phyloP scores from a whole-genome alignment of 2,797 vertebrate genomes.

The Prionace glauca region DNA sequence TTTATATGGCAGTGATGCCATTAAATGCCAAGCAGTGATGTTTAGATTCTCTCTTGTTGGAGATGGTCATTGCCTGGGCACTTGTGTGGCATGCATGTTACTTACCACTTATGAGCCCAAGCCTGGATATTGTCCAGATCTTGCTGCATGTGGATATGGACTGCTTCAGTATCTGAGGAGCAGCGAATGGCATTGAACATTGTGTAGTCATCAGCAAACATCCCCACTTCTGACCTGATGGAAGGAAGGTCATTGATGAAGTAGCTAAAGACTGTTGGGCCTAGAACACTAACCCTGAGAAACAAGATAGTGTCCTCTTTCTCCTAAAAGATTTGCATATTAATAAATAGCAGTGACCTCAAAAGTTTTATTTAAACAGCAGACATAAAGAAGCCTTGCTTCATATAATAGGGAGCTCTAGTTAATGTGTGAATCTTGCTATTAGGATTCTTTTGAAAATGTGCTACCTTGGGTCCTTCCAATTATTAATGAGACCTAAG shows the following conservation, averaged over 20 bases:
- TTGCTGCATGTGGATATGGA: background rate
- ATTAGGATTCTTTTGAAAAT: background rate
- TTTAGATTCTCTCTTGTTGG: background rate
- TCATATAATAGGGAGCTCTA: background rate
- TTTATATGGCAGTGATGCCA: background rate
- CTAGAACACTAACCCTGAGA: background rate
- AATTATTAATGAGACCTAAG: background rate
- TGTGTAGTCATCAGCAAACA: background rate
- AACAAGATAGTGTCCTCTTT: background rate
- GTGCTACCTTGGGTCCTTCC: background rate
- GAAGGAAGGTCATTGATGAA: background rate
- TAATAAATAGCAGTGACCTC: background rate
- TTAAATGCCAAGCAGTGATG: background rate
- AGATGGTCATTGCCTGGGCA: background rate
- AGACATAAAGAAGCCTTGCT: background rate
- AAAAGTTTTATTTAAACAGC: background rate
- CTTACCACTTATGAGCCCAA: background rate
- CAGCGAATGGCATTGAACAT: background rate
- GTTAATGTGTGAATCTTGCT: background rate
- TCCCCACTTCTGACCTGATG: background rate
- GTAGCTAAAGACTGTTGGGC: background rate
- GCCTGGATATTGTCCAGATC: background rate
- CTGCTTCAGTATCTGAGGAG: background rate
- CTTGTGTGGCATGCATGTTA: background rate
- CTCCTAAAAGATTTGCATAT: background rate